phyloP scores from a whole-genome alignment of 2,888 invertebrate genomes.

The Falcaria lacertinaria region DNA sequence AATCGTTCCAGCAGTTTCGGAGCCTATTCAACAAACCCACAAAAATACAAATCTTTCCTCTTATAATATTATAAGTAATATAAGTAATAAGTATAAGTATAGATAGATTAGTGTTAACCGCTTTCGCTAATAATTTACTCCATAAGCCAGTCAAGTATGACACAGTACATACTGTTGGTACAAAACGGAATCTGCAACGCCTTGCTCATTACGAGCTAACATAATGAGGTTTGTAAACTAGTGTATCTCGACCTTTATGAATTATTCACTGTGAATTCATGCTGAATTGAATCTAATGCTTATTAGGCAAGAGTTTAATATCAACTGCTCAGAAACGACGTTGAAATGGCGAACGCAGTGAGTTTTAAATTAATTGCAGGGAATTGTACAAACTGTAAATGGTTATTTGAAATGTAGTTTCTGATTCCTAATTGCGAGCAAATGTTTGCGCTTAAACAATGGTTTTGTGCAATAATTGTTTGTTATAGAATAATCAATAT shows the following conservation, averaged over 20 bases:
- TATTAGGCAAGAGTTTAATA: background rate
- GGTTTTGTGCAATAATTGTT: background rate
- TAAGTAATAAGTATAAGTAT: too few relatives aligned
- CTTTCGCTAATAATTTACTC: conserved; percentile 10
- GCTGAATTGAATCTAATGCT: conserved; percentile 17
- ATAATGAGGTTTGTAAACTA: conserved; percentile 43
- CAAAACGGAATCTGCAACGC: conserved; percentile 44
- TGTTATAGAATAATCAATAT: too few relatives aligned
- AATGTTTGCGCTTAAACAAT: background rate
- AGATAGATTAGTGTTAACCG: too few relatives aligned
- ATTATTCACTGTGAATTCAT: conserved; percentile 19
- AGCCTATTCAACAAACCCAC: too few relatives aligned
- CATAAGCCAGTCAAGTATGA: conserved; percentile 16
- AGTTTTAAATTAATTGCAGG: conserved; percentile 18
- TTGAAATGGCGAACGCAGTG: conserved; percentile 8
- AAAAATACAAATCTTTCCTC: too few relatives aligned
- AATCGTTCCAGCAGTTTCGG: too few relatives aligned
- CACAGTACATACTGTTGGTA: conserved; percentile 32
- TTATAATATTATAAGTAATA: too few relatives aligned
- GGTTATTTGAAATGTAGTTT: background rate
- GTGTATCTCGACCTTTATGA: conserved; percentile 33
- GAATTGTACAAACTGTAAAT: background rate
- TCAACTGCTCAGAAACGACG: conserved; percentile 4
- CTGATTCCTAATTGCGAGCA: background rate
- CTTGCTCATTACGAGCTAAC: conserved; percentile 43